These are phyloP conservation scores for Hypolimnas misippus DNA, from an alignment of 2,888 invertebrate species.

Conservation along the genomic window DNA sequence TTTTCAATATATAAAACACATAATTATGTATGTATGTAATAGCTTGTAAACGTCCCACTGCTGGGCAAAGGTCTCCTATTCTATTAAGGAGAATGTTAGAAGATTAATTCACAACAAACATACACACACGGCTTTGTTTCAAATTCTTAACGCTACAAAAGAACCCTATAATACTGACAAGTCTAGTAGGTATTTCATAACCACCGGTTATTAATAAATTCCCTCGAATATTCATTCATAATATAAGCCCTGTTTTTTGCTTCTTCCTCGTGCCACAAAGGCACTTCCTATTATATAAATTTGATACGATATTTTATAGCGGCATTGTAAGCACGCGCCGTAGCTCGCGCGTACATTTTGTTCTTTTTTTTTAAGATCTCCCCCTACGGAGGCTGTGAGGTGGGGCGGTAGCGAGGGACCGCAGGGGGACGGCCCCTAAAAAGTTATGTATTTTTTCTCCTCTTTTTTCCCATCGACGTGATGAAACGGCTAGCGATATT, in stretches of 20 bases:
- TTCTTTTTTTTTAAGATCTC: constrained; percentile 64
- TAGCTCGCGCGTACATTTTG: constrained; percentile 62
- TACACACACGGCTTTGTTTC: too few relatives aligned
- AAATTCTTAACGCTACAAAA: too few relatives aligned
- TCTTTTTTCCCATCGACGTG: constrained; percentile 82
- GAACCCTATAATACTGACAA: background rate
- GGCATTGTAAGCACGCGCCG: constrained; percentile 75
- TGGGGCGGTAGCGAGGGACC: constrained; percentile 51
- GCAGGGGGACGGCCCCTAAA: constrained; percentile 76
- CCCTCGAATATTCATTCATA: constrained; percentile 58
- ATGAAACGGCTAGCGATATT: constrained; percentile 79
- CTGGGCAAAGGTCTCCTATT: too few relatives aligned
- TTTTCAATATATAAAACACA: too few relatives aligned
- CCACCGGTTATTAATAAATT: constrained; percentile 38
- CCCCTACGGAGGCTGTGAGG: constrained; percentile 47
- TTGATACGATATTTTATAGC: constrained; percentile 78
- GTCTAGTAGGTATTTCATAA: constrained; percentile 29
- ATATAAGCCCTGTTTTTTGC: constrained; percentile 58
- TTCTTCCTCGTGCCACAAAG: constrained; percentile 66
- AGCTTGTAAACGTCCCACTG: too few relatives aligned
- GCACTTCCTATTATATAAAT: constrained; percentile 75
- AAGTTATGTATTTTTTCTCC: constrained; percentile 83
- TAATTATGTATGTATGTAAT: too few relatives aligned
- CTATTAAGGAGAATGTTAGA: too few relatives aligned
- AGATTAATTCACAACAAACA: too few relatives aligned